A percentile compares a stretch with the other conserved stretches of the same genome.
phyloP scores from a whole-genome alignment of 2,113 vertebrate species.

The Erpornis zantholeuca region DNA sequence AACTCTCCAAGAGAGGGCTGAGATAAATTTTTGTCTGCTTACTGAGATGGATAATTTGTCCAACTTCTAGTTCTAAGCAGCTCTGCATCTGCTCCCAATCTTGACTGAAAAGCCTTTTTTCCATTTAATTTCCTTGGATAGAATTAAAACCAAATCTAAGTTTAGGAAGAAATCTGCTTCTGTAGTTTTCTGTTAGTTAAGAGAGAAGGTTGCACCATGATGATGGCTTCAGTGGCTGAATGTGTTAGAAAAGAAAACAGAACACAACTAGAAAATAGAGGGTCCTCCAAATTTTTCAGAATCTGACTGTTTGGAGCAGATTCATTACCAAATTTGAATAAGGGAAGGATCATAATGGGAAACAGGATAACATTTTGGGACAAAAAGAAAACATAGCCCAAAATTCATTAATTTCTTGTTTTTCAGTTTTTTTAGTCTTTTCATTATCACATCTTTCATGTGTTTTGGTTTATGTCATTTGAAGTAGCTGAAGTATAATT shows the following conservation, averaged over 20 bases:
- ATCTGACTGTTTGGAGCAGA: background rate
- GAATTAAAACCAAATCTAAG: background rate
- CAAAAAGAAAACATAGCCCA: background rate
- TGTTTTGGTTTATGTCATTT: background rate
- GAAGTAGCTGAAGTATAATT: background rate
- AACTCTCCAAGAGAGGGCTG: background rate
- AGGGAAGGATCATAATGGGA: background rate
- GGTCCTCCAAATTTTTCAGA: background rate
- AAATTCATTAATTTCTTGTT: background rate
- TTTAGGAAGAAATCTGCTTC: background rate
- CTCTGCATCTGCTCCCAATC: background rate
- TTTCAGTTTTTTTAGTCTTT: background rate
- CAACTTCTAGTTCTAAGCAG: background rate
- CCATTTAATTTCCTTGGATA: background rate
- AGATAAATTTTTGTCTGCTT: background rate
- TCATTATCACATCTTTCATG: background rate
- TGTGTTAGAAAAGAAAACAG: background rate
- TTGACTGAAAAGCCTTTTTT: background rate
- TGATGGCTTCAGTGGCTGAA: background rate
- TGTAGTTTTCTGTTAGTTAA: background rate
- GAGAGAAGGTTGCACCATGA: background rate
- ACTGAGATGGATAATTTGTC: background rate
- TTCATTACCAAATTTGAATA: background rate
- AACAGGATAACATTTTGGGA: background rate
- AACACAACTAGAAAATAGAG: background rate